Conservation (phyloP, 2,888 invertebrate species). For the Bimastos eiseni region DNA sequence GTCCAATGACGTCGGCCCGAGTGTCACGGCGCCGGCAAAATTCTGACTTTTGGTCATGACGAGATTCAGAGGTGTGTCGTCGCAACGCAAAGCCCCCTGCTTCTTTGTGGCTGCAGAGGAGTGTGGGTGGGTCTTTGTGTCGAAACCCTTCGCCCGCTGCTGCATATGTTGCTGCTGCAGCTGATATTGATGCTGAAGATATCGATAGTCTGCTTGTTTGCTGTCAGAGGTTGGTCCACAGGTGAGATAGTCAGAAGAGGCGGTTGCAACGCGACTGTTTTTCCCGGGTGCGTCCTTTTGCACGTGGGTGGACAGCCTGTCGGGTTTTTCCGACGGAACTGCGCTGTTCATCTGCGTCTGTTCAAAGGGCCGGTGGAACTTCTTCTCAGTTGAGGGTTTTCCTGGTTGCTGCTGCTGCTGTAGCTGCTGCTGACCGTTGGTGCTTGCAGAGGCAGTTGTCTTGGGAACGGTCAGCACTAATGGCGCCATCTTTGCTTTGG, state of each 20-base stretch:
- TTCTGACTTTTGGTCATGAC: slow-evolving; percentile 22
- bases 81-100: not conserved
- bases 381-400: slow-evolving; percentile 25
- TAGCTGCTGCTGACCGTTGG: not conserved
- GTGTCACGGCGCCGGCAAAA: not conserved
- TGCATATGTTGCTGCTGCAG: not conserved
- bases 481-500: not conserved
- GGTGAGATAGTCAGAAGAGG: not conserved
- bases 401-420: not conserved
- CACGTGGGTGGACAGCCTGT: not conserved
- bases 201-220: not conserved
- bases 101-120: not conserved
- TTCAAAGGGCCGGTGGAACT: slow-evolving; percentile 36
- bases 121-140: not conserved
- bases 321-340: not conserved
- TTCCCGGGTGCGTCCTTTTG: not conserved
- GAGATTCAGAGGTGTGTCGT: slow-evolving; percentile 31
- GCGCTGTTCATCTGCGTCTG: slow-evolving; percentile 9
- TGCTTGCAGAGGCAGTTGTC: slow-evolving; percentile 6
- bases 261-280: not conserved
- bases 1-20: not conserved
- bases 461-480: slow-evolving; percentile 21
- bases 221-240: not conserved
- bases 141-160: not conserved
- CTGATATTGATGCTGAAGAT: not conserved